Evolutionary conservation across 2,797 vertebrate genomes (phyloP), one percentile per base, ranked within the genome.

Genomic region (Smutsia gigantea): DNA sequence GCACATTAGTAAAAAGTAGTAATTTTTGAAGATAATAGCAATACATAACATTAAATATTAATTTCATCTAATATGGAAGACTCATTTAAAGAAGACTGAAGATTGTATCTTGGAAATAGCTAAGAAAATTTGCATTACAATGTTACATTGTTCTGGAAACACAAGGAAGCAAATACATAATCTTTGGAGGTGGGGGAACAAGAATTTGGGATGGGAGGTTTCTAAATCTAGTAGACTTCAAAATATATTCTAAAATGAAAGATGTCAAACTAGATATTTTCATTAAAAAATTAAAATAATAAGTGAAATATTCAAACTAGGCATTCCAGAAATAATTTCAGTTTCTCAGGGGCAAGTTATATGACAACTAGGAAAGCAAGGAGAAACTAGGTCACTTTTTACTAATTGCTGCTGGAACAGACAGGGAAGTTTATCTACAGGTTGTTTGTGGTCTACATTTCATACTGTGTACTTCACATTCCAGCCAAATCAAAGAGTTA

Each of bases 231-330:
- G 25, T 31, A 46, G 57, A 27, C 15, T 92, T 90, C 46, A 64
- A 84, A 84, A 37, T 72, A 2, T 46, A 87, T 72, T 78, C 90
- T 86, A 34, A 90, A 75, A 69, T 42, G 25, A 89, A 77, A 66
- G 19, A 69, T 29, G 14, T 61, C 46, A 69, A 88, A 49, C 39
- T 78, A 61, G 42, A 74, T 84, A 81, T 75, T 94, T 95, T 49
- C 10, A 59, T 89, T 37, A 88, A 94, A 87, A 77, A 69, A n/a
- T 42, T 55, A 64, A 78, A 74, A 21, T 27, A 46, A 63, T 19
- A 61, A 68, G 68, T 71, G 68, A 93, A 95, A 81, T 90, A 46
- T 46, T 46, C 46, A 91, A 83, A 87, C 23, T 72, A 95, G 53
- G 2, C 34, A 88, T 81, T 63, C 84, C 64, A 79, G 57, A 92